Evolutionary conservation across 1,140 invertebrate genomes (phyloP).

Genomic region (Calosoma granatense): DNA sequence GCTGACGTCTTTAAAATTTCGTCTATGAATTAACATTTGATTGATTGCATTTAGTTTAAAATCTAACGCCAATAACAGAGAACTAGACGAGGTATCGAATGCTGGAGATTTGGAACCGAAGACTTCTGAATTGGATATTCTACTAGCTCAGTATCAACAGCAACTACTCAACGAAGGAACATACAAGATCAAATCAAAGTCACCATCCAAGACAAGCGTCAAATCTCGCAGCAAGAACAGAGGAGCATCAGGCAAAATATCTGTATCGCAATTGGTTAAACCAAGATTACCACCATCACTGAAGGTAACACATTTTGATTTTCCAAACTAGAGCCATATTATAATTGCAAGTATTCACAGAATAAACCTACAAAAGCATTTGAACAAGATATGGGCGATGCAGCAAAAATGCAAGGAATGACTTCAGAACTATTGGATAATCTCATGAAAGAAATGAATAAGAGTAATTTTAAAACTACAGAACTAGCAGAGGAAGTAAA

Average conservation of each 20-base stretch:
- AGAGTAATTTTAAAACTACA: too few relatives aligned
- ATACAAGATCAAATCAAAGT: not conserved
- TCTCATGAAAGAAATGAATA: too few relatives aligned
- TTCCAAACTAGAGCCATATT: not conserved
- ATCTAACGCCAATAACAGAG: not conserved
- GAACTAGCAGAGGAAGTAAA: too few relatives aligned
- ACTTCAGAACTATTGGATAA: not conserved
- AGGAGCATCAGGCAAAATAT: not conserved
- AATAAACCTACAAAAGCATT: not conserved
- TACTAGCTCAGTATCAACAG: not conserved
- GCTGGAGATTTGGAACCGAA: not conserved
- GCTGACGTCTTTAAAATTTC: too few relatives aligned
- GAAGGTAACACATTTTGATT: not conserved
- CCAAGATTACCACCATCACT: slow-evolving; percentile 2
- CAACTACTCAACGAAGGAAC: not conserved
- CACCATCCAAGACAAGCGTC: not conserved
- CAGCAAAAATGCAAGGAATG: not conserved
- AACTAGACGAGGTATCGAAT: not conserved
- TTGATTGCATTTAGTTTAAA: too few relatives aligned
- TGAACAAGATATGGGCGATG: too few relatives aligned
- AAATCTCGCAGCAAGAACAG: not conserved
- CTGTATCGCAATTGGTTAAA: not conserved
- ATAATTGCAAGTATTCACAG: not conserved
- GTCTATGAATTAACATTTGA: too few relatives aligned
- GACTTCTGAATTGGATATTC: not conserved